Base-by-base conservation (phyloP, 2,888 invertebrate genomes). In the Andrena hattorfiana region DNA sequence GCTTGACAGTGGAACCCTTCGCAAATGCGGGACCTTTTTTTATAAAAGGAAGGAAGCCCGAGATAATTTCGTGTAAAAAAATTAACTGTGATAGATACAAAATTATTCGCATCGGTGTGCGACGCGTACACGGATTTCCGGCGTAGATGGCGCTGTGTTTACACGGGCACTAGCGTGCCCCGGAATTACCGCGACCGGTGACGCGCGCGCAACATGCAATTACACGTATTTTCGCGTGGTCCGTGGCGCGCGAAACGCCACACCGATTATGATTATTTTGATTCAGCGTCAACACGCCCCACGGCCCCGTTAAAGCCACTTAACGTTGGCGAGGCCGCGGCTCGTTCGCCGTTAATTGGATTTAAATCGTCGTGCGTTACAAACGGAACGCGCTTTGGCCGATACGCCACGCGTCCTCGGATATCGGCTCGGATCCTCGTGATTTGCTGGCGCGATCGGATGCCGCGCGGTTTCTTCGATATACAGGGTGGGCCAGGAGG, bases 241-340 rank as follows among this genome's bases (percentile, higher is more conserved):
- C 30, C 48, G 51, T 56, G 60, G 5, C 35, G 32, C 35, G 23
- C 62, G 26, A 60, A 73, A 64, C 59, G 73, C 28, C 77, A 59
- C 23, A 64, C 73, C 74, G 84, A 85, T 85, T 77, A 84, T 81
- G 81, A 84, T 87, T 79, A 87, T 87, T 88, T 85, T 84, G 81
- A 87, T 87, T 81, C 81, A 77, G 54, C 69, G 68, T 87, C 73
- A 26, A 81, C 68, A 69, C 80, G 80, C 59, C 73, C 62, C 67
- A 70, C 54, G 78, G 62, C 54, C 62, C 83, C 71, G 54, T 75
- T 69, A 74, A 68, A 77, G 76, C 87, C 86, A 86, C 82, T 86
- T 82, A 80, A 51, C 64, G 79, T 71, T 67, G 67, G 67, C 73
- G 28, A 66, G 54, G 75, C 56, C 56, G 70, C 3, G 56, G 20